Evolutionary conservation across 2,113 vertebrate genomes (phyloP).

Genomic region (Cygnus buccinator): DNA sequence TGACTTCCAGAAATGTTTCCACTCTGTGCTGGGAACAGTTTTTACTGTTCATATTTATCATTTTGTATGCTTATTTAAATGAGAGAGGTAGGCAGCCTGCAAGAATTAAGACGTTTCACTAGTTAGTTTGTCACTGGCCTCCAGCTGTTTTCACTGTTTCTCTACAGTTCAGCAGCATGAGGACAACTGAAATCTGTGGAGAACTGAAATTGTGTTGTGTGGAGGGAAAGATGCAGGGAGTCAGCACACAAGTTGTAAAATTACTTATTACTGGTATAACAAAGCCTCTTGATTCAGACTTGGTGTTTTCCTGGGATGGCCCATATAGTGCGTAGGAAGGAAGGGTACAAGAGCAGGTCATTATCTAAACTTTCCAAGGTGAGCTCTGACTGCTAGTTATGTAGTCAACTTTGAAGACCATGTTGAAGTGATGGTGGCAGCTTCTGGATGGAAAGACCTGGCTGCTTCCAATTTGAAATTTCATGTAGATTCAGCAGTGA

Average conservation of each 20-base stretch:
- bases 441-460: neutral
- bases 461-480: neutral
- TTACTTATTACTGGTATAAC: neutral
- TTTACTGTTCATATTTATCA: neutral
- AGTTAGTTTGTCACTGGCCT: neutral
- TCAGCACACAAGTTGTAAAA: neutral
- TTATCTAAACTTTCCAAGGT: neutral
- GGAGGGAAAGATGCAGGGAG: neutral
- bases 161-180: neutral
- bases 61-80: neutral
- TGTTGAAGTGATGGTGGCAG: neutral
- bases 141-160: neutral
- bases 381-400: neutral
- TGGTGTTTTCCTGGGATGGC: neutral
- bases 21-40: neutral
- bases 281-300: neutral
- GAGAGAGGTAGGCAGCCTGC: neutral
- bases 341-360: neutral
- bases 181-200: neutral
- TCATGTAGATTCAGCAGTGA: neutral
- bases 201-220: neutral
- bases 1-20: neutral
- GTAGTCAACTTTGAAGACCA: neutral
- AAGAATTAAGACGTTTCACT: neutral
- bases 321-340: neutral